These are phyloP conservation scores for Thalassoma bifasciatum DNA, from an alignment of 2,113 vertebrate genomes.

Conservation along the genomic window DNA sequence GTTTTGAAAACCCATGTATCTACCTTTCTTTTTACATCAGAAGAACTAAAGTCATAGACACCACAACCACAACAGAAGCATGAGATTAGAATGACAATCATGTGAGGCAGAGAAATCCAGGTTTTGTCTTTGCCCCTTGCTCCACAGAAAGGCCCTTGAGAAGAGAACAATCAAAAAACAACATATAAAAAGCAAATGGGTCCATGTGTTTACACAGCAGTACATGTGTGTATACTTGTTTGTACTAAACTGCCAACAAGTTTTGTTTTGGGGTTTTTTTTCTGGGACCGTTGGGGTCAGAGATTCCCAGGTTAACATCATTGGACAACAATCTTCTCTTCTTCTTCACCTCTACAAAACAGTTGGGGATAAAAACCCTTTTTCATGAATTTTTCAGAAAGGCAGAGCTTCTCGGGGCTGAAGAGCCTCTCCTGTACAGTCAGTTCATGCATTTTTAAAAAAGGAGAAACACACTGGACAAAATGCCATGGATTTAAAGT, in stretches of 20 bases:
- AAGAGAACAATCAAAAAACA: not conserved
- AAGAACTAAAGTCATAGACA: too few relatives aligned
- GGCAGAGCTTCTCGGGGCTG: constrained; percentile 24
- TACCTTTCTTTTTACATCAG: too few relatives aligned
- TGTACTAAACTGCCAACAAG: not conserved
- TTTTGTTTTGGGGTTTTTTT: constrained; percentile 20
- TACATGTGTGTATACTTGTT: constrained; percentile 12
- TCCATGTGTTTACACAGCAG: not conserved
- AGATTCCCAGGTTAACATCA: not conserved
- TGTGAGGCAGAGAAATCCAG: not conserved
- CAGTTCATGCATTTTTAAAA: constrained; percentile 74
- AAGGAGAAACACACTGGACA: constrained; percentile 46
- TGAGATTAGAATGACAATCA: too few relatives aligned
- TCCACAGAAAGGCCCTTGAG: not conserved
- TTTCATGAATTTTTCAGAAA: constrained; percentile 70
- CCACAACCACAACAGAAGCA: too few relatives aligned
- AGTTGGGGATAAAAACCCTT: constrained; percentile 31
- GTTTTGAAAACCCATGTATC: too few relatives aligned
- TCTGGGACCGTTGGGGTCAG: constrained; percentile 26
- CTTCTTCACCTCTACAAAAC: constrained; percentile 30
- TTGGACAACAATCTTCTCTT: constrained; percentile 4
- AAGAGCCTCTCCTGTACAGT: constrained; percentile 50
- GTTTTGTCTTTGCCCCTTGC: not conserved
- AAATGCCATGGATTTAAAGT: constrained; percentile 50
- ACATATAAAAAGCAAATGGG: not conserved